phyloP scores from a whole-genome alignment of 2,888 invertebrate genomes.

The Malthinus flaveolus region DNA sequence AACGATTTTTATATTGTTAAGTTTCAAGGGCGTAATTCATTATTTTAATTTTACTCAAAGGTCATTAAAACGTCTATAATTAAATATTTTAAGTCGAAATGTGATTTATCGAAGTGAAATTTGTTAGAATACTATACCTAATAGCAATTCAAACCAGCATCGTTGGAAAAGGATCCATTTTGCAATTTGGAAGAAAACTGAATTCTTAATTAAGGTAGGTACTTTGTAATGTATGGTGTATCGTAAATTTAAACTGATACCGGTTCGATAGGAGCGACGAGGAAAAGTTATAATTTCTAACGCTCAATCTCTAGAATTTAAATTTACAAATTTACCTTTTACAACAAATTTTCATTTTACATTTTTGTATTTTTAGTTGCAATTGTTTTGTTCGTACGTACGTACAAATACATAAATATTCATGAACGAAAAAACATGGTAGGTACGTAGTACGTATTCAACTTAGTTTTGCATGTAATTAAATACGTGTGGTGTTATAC shows the following conservation, averaged over 20 bases:
- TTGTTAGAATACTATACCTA: neutral
- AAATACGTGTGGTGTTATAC: too few relatives aligned
- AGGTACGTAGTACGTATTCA: too few relatives aligned
- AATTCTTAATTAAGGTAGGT: slow-evolving; percentile 15
- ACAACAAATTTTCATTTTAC: neutral
- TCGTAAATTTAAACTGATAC: slow-evolving; percentile 14
- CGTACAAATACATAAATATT: too few relatives aligned
- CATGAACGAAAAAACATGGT: too few relatives aligned
- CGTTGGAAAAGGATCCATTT: slow-evolving; percentile 1
- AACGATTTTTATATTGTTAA: too few relatives aligned
- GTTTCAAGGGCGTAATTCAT: too few relatives aligned
- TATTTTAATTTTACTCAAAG: neutral
- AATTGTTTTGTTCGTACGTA: too few relatives aligned
- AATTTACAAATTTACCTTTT: neutral
- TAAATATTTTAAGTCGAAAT: neutral
- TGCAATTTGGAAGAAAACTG: slow-evolving; percentile 15
- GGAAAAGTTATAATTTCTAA: slow-evolving; percentile 8
- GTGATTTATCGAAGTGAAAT: slow-evolving; percentile 12
- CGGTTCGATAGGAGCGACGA: slow-evolving; percentile 7
- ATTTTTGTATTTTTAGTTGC: neutral
- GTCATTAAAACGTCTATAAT: neutral
- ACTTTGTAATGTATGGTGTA: slow-evolving; percentile 9
- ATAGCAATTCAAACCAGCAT: slow-evolving; percentile 7
- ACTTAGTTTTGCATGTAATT: too few relatives aligned
- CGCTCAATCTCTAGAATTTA: neutral